Evolutionary conservation across 1,140 invertebrate species (phyloP), one percentile per base, ranked within the genome.

Genomic region (Thalassaphorura encarpata): DNA sequence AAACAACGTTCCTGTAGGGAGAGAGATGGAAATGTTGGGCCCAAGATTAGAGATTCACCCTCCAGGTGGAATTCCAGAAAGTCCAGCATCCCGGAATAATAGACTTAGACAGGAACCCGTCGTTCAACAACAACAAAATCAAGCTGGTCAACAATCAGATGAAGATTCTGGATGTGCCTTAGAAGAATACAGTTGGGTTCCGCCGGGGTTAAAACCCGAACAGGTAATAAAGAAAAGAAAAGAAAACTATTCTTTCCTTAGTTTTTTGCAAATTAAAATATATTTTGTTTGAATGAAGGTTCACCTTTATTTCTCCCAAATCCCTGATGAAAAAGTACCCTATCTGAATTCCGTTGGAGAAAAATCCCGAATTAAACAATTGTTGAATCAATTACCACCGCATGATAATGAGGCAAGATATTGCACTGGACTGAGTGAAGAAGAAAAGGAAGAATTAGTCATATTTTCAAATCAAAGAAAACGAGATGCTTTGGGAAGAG

Each of bases 311-410:
- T 97, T 98, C 75, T 90, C 87, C 57, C 82, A 83, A 43, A 75
- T 98, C 51, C 89, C 93, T 0, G 92, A 97, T 75, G 90, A 96
- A 71, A 96, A 96, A 74, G 87, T 98, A 52, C 95, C 94, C 43
- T 97, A 95, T 70, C 86, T 97, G 61, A 95, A 95, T 75, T 93
- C 89, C 66, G 82, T 85, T 2, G 95, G 95, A 1, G 95, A 98
- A 74, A 83, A 94, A 66, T 93, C 95, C 72, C 80, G 95, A 49
- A 87, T 96, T 36, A 83, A 87, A 67, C 92, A 97, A 73, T 79
- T 98, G 56, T 76, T 96, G 48, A 87, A 95, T 68, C 94, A 98
- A 76, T 78, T 97, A 63, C 95, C 95, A 43, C 92, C 93, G 15
- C 94, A 98, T 75, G 95, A 96, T 76, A 94, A 92, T 74, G 90